Evolutionary conservation across 2,888 invertebrate species (phyloP).

Genomic region (Scrobipalpa atriplicella): DNA sequence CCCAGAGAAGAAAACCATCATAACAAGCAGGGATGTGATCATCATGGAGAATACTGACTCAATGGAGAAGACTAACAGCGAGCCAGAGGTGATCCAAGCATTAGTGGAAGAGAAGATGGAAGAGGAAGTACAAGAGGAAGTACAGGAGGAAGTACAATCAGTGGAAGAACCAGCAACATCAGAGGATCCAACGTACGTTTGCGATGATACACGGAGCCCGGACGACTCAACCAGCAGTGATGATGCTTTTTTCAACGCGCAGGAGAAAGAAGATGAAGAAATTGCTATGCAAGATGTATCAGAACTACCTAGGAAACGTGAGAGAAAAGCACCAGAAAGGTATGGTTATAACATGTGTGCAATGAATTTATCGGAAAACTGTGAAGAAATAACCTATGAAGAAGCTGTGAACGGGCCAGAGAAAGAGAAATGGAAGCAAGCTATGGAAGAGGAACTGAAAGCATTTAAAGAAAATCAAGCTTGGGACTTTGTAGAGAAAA

Average conservation of each 20-base stretch:
- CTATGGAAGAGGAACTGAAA: slow-evolving; percentile 31
- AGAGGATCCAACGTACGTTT: slow-evolving; percentile 29
- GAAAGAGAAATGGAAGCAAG: slow-evolving; percentile 27
- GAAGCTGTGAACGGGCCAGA: slow-evolving; percentile 28
- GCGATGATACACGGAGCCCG: slow-evolving; percentile 26
- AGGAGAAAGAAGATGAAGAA: no score
- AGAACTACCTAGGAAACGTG: slow-evolving; percentile 17
- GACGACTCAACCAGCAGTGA: neutral
- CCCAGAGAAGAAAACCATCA: slow-evolving; percentile 32
- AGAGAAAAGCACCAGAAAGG: slow-evolving; percentile 28
- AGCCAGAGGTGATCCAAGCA: slow-evolving; percentile 39
- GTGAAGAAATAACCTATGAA: neutral
- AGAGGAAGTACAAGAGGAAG: slow-evolving; percentile 30
- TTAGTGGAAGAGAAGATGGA: slow-evolving; percentile 37
- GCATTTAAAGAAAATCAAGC: slow-evolving; percentile 32
- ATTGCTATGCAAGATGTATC: no score
- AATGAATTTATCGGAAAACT: neutral
- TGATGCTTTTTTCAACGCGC: neutral
- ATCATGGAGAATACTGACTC: slow-evolving; percentile 36
- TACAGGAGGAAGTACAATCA: slow-evolving; percentile 19
- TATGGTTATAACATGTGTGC: slow-evolving; percentile 30
- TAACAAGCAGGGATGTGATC: slow-evolving; percentile 37
- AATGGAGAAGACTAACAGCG: neutral
- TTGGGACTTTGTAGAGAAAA: slow-evolving; percentile 26
- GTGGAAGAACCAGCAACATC: neutral